Evolutionary conservation across 2,888 invertebrate species (phyloP), one percentile per base, ranked within the genome.

Genomic region (Calameuta pallipes): DNA sequence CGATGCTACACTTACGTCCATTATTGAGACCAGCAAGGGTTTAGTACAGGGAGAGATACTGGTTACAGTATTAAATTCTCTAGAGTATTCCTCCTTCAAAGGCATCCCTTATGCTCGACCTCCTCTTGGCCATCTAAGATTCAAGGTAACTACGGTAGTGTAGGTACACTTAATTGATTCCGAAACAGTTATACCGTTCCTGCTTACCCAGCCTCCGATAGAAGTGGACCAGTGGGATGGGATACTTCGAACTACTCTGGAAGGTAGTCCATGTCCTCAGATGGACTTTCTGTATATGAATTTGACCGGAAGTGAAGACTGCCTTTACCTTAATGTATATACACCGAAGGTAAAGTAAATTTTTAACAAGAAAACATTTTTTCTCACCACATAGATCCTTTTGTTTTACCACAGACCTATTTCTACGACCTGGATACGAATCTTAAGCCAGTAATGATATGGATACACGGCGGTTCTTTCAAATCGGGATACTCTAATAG

Each of bases 41-140:
- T 80, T 82, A 9, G 85, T 89, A 11, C 84, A 80, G 69, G 88
- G 88, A n/a, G 81, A 81, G 75, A 76, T 87, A 73, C 77, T 83
- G 15, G 76, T 70, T 1, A 87, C 87, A 2, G 37, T 83, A 11
- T 74, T 76, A 30, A 76, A 81, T 13, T 69, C 73, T 3, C 35
- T 80, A 9, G 23, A 69, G n/a, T 87, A 84, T 76, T 80, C 84
- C 12, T 73, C 85, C 3, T 89, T 87, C 37, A 84, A 77, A 75
- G 88, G 87, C 9, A 88, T 89, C 36, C 86, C 85, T 13, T 88
- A 84, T 73, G 89, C 83, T 0, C 79, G 84, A 73, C 82, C 87
- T 23, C 86, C 87, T 23, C 1, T 85, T 11, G 84, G 83, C 12
- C 34, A 82, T 23, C 78, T 84, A n/a, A 81, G 88, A 79, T 89